phyloP scores from a whole-genome alignment of 2,888 invertebrate species.

The Ferdinandea cuprea region DNA sequence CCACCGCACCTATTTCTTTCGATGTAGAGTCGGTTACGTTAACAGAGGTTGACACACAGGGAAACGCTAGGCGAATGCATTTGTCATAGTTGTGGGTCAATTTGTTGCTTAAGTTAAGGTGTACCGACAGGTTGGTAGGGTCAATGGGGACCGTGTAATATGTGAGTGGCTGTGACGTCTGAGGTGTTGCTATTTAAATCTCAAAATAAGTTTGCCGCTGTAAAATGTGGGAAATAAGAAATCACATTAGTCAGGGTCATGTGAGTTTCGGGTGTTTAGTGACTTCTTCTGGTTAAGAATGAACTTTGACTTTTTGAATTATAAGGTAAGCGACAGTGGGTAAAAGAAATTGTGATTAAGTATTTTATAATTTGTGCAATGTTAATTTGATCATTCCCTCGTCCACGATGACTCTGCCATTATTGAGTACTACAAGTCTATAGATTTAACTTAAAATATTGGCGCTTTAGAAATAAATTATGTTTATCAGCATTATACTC shows the following conservation, averaged over 20 bases:
- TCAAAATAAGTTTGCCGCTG: conserved; percentile 19
- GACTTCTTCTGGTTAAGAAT: too few relatives aligned
- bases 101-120: conserved; percentile 54
- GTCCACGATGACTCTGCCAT: too few relatives aligned
- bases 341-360: too few relatives aligned
- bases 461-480: too few relatives aligned
- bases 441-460: too few relatives aligned
- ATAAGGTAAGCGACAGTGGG: too few relatives aligned
- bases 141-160: conserved; percentile 46
- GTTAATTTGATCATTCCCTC: too few relatives aligned
- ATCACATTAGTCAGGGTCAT: background rate
- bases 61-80: conserved; percentile 28
- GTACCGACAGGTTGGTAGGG: conserved; percentile 41
- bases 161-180: conserved; percentile 44
- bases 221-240: conserved; percentile 50
- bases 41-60: conserved; percentile 47
- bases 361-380: too few relatives aligned
- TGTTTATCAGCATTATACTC: too few relatives aligned
- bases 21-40: conserved; percentile 10
- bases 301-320: too few relatives aligned
- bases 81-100: conserved; percentile 68
- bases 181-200: conserved; percentile 32
- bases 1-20: conserved; percentile 45
- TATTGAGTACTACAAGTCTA: too few relatives aligned
- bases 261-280: background rate